phyloP scores from a whole-genome alignment of 2,797 vertebrate species.

The Hydrophis major region DNA sequence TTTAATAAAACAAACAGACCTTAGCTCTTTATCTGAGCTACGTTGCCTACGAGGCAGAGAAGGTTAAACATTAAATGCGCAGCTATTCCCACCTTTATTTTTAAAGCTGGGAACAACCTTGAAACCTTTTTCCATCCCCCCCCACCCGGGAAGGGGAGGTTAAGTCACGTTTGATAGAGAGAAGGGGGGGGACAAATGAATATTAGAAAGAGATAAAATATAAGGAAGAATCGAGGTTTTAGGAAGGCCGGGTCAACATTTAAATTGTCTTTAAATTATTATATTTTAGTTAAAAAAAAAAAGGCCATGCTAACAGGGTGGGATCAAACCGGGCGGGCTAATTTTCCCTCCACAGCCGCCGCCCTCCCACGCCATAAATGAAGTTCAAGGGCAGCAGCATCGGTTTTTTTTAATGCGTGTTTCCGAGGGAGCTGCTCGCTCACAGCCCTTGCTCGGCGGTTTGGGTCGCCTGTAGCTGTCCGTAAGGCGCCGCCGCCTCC shows the following conservation, averaged over 20 bases:
- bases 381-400: background rate
- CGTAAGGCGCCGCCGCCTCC: background rate
- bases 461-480: background rate
- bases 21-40: background rate
- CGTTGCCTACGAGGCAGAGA: background rate
- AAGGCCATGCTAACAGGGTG: background rate
- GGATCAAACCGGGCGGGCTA: background rate
- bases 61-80: conserved; percentile 64
- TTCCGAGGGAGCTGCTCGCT: conserved; percentile 14
- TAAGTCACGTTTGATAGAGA: background rate
- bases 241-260: too few relatives aligned
- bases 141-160: background rate
- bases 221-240: too few relatives aligned
- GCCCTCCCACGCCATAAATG: background rate
- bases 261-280: too few relatives aligned
- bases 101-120: background rate
- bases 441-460: background rate
- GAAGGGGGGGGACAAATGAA: background rate
- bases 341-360: background rate
- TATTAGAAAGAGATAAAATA: background rate
- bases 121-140: background rate
- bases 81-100: conserved; percentile 7
- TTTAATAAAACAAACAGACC: background rate
- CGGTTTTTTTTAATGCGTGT: too few relatives aligned
- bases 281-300: too few relatives aligned